phyloP scores from a whole-genome alignment of 2,888 invertebrate genomes.

The Stratiomys singularior region DNA sequence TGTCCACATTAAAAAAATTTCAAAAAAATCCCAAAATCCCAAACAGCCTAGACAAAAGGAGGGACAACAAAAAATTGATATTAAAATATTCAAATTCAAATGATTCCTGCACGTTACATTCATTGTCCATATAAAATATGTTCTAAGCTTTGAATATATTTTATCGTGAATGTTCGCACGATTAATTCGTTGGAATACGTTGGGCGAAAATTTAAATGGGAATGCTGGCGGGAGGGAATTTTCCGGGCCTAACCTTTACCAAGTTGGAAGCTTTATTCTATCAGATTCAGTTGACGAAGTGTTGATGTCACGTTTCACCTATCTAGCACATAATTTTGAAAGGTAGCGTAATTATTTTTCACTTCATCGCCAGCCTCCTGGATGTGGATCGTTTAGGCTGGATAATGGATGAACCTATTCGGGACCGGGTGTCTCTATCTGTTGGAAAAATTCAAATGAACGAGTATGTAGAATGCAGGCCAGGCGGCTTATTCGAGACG shows the following conservation, averaged over 20 bases:
- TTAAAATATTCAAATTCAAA: conserved; percentile 33
- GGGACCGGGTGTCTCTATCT: not conserved
- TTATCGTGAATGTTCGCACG: conserved; percentile 26
- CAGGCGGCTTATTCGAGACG: not conserved
- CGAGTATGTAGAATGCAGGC: no score
- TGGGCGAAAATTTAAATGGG: not conserved
- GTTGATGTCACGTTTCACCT: conserved; percentile 41
- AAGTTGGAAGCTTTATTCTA: not conserved
- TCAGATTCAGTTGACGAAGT: conserved; percentile 29
- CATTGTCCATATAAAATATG: not conserved
- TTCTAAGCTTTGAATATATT: conserved; percentile 1
- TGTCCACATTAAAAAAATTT: not conserved
- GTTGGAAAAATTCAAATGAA: conserved; percentile 16
- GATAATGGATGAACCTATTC: no score
- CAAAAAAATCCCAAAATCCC: not conserved
- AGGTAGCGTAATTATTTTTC: conserved; percentile 33
- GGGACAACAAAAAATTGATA: conserved; percentile 4
- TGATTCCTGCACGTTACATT: not conserved
- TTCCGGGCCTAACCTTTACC: not conserved
- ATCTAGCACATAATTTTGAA: conserved; percentile 34
- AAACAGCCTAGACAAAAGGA: no score
- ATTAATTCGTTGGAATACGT: conserved; percentile 1
- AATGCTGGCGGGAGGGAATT: not conserved
- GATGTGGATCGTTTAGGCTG: no score
- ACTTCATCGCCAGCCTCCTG: conserved; percentile 22